A percentile compares a stretch with the other conserved stretches of the same genome.
Evolutionary conservation across 64 coral and sea anemone species (phyloP).

Genomic region (Actinia tenebrosa): DNA sequence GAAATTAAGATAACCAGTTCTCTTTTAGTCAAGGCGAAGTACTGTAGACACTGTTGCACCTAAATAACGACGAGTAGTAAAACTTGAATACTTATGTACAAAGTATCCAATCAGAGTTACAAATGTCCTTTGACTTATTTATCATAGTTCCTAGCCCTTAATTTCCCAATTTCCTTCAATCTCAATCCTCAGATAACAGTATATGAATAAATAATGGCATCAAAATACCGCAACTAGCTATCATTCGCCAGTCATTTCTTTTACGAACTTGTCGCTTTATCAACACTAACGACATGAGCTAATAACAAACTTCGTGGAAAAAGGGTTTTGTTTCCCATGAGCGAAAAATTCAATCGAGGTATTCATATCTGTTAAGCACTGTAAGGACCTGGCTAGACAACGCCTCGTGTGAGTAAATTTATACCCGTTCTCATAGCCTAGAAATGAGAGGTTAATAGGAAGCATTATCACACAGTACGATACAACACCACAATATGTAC

Average conservation of each 20-base stretch:
- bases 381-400: background rate
- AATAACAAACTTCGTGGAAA: background rate
- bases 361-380: background rate
- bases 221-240: background rate
- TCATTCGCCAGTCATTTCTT: background rate
- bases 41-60: background rate
- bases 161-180: background rate
- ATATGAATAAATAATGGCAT: background rate
- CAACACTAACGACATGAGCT: background rate
- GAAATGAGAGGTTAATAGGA: background rate
- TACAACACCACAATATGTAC: background rate
- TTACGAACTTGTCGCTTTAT: background rate
- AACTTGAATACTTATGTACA: background rate
- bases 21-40: background rate
- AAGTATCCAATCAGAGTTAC: background rate
- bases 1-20: background rate
- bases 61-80: background rate
- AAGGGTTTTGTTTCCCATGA: background rate
- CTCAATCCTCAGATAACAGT: background rate
- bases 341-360: background rate
- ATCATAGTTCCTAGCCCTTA: background rate
- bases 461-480: background rate
- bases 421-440: background rate
- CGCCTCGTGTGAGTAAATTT: background rate
- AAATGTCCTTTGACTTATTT: background rate